Conservation (phyloP, 1,140 invertebrate genomes). For the Drosophila pachea region DNA sequence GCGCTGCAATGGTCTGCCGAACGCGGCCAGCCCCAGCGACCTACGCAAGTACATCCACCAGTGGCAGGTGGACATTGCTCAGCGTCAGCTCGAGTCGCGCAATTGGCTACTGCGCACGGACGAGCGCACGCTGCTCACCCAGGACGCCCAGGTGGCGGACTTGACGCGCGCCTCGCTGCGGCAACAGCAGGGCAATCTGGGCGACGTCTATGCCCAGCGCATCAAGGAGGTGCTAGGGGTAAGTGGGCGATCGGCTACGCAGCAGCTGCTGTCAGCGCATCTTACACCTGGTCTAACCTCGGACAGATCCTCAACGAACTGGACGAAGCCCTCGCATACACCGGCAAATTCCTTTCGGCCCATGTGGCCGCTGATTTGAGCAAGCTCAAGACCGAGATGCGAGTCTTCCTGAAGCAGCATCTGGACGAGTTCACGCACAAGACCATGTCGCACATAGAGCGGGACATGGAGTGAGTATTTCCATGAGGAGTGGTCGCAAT, state of each 20-base stretch:
- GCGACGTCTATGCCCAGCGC: constrained; percentile 74
- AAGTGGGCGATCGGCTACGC: constrained; percentile 13
- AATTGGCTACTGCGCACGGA: constrained; percentile 78
- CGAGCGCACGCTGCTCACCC: constrained; percentile 75
- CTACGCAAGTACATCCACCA: constrained; percentile 83
- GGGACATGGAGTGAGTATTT: constrained; percentile 73
- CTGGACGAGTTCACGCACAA: constrained; percentile 78
- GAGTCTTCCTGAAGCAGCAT: constrained; percentile 65
- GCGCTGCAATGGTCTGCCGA: constrained; percentile 83
- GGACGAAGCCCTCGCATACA: constrained; percentile 59
- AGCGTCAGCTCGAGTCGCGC: constrained; percentile 78
- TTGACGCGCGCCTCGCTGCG: constrained; percentile 65
- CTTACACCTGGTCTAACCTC: too few relatives aligned
- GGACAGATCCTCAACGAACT: constrained; percentile 70
- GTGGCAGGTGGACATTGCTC: constrained; percentile 80
- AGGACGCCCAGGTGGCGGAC: constrained; percentile 64
- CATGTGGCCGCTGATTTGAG: constrained; percentile 58
- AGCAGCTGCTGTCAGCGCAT: too few relatives aligned
- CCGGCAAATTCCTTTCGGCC: constrained; percentile 35
- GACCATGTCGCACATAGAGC: constrained; percentile 76
- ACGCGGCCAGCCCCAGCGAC: constrained; percentile 80
- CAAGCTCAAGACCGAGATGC: constrained; percentile 70
- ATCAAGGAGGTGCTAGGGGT: constrained; percentile 79
- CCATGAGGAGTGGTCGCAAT: too few relatives aligned
- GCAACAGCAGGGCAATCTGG: constrained; percentile 68